Evolutionary conservation across 2,113 vertebrate genomes (phyloP), one percentile per base, ranked within the genome.

Genomic region (Eptatretus burgeri): DNA sequence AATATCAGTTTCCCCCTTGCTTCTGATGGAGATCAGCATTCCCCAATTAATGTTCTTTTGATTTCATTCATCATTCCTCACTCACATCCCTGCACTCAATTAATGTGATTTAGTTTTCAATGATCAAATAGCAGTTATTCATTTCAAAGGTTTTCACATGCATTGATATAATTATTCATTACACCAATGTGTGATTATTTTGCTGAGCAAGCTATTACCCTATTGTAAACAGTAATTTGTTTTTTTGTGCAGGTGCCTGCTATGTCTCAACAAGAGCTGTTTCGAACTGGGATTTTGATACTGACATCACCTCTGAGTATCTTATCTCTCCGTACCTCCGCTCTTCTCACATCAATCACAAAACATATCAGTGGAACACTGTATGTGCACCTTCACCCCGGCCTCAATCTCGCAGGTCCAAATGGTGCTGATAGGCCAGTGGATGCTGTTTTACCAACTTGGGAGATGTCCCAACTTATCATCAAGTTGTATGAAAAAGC

Each of bases 371-470:
- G 19, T 19, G 56, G 56, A n/a, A 60, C 56, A 17, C 56, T 60
- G 56, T 60, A 60, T 19, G 56, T 60, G 12, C 56, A 60, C 56
- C 56, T 60, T 60, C 56, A 60, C 56, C 56, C 56, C 10, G 56
- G 56, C 56, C 56, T 60, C n/a, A 13, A 20, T n/a, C 56, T 19
- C n/a, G n/a, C 56, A n/a, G 20, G 11, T 20, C 20, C 56, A 20
- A 60, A n/a, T 20, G 19, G n/a, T n/a, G n/a, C 56, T 19, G 9
- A 9, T 19, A 17, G 56, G n/a, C n/a, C n/a, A 9, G 13, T n/a
- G 12, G 56, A 10, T n/a, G 56, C 56, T 19, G n/a, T 60, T n/a
- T 60, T 19, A 17, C 56, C 56, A 20, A 60, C 56, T n/a, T 60
- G 56, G 56, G 56, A 60, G 19, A 20, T 60, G n/a, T 60, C 56